Conservation (phyloP, 2,888 invertebrate species). For the Diachrysia chrysitis region DNA sequence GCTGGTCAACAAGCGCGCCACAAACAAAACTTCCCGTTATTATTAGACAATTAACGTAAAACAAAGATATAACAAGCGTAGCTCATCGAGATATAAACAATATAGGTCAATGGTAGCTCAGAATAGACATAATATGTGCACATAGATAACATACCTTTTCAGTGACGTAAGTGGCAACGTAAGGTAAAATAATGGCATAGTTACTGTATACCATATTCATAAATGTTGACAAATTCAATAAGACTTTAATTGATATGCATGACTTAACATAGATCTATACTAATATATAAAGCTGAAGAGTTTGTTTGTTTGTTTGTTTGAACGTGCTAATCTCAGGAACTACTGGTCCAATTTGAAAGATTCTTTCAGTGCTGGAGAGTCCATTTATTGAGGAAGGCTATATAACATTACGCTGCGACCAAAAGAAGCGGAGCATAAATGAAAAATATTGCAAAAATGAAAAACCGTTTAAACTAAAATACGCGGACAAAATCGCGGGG, state of each 20-base stretch:
- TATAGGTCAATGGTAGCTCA: neutral
- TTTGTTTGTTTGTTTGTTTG: too few species aligned
- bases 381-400: too few species aligned
- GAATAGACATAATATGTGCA: constrained; percentile 24
- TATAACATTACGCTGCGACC: too few species aligned
- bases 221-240: neutral
- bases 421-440: too few species aligned
- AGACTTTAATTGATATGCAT: neutral
- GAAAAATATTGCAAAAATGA: too few species aligned
- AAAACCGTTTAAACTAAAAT: too few species aligned
- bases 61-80: constrained; percentile 15
- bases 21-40: constrained; percentile 8
- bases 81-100: too few species aligned
- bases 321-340: too few species aligned
- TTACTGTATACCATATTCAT: neutral
- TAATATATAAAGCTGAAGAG: too few species aligned
- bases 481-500: too few species aligned
- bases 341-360: too few species aligned
- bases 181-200: neutral
- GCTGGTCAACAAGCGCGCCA: neutral
- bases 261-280: neutral
- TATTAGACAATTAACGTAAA: constrained; percentile 23
- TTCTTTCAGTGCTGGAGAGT: too few species aligned
- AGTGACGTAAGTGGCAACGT: neutral
- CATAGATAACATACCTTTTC: constrained; percentile 31